phyloP scores from a whole-genome alignment of 2,797 vertebrate species.

The Sphaeramia orbicularis region DNA sequence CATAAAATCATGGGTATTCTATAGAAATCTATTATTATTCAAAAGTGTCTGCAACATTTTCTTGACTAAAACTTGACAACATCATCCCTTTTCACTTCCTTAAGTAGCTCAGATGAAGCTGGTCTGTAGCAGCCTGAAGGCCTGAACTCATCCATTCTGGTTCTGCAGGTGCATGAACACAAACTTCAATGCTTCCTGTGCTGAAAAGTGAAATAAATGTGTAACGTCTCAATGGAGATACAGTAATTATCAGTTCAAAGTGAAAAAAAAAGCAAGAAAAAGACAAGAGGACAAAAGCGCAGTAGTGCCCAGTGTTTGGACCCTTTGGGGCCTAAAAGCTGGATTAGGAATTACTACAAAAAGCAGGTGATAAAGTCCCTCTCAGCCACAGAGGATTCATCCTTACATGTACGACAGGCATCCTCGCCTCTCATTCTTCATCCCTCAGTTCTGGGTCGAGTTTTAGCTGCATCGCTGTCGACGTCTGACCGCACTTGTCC shows the following conservation, averaged over 20 bases:
- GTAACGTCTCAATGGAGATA: constrained; percentile 15
- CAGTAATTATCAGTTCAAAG: constrained; percentile 19
- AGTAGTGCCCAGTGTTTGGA: constrained; percentile 39
- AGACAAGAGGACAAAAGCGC: constrained; percentile 38
- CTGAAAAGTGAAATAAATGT: constrained; percentile 25
- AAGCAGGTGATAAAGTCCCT: constrained; percentile 57
- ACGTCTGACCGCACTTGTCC: constrained; percentile 73
- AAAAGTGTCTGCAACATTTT: not conserved
- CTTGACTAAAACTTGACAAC: constrained; percentile 10
- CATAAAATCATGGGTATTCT: not conserved
- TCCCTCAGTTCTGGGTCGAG: constrained; percentile 50
- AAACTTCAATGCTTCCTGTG: constrained; percentile 2
- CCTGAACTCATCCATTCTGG: constrained; percentile 41
- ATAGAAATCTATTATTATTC: not conserved
- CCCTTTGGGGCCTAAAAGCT: constrained; percentile 56
- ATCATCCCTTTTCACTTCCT: constrained; percentile 9
- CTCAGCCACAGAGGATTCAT: constrained; percentile 57
- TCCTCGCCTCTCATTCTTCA: constrained; percentile 47
- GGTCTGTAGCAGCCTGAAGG: constrained; percentile 41
- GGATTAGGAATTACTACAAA: constrained; percentile 42
- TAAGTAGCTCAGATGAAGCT: not conserved
- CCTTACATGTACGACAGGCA: constrained; percentile 67
- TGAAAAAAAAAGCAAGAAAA: constrained; percentile 8
- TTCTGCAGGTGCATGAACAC: constrained; percentile 2
- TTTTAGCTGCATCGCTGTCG: constrained; percentile 54